A percentile compares a stretch with the other conserved stretches of the same genome.
Evolutionary conservation across 1,140 invertebrate genomes (phyloP).

Genomic region (Drosophila teissieri): DNA sequence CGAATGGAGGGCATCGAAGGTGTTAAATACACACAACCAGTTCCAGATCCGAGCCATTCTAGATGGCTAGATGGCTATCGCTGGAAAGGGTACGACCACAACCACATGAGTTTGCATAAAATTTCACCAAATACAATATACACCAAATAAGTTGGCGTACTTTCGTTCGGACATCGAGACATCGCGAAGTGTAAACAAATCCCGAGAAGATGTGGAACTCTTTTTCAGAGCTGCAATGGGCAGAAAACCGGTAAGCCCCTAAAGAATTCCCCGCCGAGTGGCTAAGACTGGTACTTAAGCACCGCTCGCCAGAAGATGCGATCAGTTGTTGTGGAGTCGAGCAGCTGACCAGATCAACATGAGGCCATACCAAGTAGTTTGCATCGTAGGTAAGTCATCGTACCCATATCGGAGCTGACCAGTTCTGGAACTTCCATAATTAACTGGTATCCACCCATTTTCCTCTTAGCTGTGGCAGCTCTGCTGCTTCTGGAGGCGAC

Average conservation of each 20-base stretch:
- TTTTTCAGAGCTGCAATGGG: constrained; percentile 31
- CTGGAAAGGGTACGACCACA: constrained; percentile 50
- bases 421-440: not conserved
- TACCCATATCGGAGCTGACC: no score
- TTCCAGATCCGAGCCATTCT: constrained; percentile 61
- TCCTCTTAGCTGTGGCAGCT: constrained; percentile 27
- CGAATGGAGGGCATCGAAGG: constrained; percentile 52
- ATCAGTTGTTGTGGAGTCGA: constrained; percentile 63
- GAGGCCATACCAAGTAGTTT: constrained; percentile 52
- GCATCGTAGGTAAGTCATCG: constrained; percentile 56
- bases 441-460: not conserved
- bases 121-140: constrained; percentile 61
- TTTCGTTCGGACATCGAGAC: constrained; percentile 53
- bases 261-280: constrained; percentile 56
- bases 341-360: constrained; percentile 58
- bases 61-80: constrained; percentile 67
- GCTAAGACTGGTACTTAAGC: constrained; percentile 63
- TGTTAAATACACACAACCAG: constrained; percentile 73
- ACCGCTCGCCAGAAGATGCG: constrained; percentile 45
- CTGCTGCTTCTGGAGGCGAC: constrained; percentile 52
- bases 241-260: constrained; percentile 68
- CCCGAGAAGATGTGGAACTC: constrained; percentile 1
- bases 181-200: constrained; percentile 36
- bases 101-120: constrained; percentile 76
- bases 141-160: constrained; percentile 53